These are phyloP conservation scores for Parelbella ahira DNA, from an alignment of 2,888 invertebrate species.

Conservation along the genomic window DNA sequence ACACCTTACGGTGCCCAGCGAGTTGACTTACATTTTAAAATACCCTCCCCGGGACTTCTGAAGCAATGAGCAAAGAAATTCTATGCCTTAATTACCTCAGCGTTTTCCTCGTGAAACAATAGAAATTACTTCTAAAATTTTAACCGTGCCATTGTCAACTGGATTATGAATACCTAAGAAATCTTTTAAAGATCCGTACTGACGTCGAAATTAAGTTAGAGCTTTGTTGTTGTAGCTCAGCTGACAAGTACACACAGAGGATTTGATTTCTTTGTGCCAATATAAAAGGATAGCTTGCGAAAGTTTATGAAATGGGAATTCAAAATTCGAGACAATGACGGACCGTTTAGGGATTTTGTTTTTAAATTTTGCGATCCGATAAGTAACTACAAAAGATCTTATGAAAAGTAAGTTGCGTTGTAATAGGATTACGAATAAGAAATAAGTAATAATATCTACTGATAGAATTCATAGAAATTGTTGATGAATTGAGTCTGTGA, in stretches of 20 bases:
- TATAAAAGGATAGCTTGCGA: too few relatives aligned
- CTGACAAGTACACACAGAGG: constrained; percentile 3
- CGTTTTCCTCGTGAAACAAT: constrained; percentile 20
- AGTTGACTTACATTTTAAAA: constrained; percentile 16
- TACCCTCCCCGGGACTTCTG: constrained; percentile 3
- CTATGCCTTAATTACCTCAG: constrained; percentile 20
- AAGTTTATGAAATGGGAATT: too few relatives aligned
- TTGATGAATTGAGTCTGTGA: too few relatives aligned
- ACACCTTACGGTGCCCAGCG: not conserved
- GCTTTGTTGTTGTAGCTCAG: constrained; percentile 12
- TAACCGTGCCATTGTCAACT: constrained; percentile 23
- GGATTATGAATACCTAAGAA: constrained; percentile 23
- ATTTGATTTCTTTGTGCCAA: constrained; percentile 1
- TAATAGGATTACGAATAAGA: too few relatives aligned
- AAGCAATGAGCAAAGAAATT: constrained; percentile 13
- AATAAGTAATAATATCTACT: too few relatives aligned
- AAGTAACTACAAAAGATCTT: too few relatives aligned
- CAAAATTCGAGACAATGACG: too few relatives aligned
- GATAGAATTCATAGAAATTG: too few relatives aligned
- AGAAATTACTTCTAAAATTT: constrained; percentile 24
- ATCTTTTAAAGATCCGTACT: constrained; percentile 12
- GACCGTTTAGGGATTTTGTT: too few relatives aligned
- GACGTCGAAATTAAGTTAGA: constrained; percentile 9
- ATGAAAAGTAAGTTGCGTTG: too few relatives aligned
- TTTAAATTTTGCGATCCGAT: too few relatives aligned